phyloP scores from a whole-genome alignment of 2,113 vertebrate genomes.

The Ellobius talpinus region DNA sequence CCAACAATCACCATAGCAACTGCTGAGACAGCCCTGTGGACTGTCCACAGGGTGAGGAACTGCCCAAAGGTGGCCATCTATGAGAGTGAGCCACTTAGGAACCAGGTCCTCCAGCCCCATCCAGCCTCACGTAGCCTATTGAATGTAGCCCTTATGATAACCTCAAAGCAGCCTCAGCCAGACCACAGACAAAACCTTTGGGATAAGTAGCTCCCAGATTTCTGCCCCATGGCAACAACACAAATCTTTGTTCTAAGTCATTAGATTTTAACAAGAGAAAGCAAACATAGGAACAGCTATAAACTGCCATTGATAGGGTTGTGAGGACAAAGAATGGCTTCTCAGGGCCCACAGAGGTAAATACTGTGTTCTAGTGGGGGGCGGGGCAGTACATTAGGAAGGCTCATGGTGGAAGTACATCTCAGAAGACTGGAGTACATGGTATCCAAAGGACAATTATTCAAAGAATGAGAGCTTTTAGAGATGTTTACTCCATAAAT shows the following conservation, averaged over 20 bases:
- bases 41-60: background rate
- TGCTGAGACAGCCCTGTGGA: background rate
- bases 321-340: background rate
- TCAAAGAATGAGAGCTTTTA: background rate
- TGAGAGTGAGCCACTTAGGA: background rate
- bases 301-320: background rate
- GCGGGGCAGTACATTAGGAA: background rate
- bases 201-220: background rate
- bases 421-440: background rate
- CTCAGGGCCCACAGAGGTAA: background rate
- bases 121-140: background rate
- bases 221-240: background rate
- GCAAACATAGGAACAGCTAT: background rate
- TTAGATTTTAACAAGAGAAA: background rate
- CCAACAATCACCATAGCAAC: background rate
- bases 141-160: background rate
- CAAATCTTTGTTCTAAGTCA: background rate
- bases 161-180: background rate
- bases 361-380: background rate
- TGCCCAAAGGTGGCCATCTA: background rate
- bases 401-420: background rate
- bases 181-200: background rate
- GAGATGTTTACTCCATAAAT: background rate
- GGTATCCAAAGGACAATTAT: background rate
- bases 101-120: background rate